Percentiles rank a stretch among this genome's conserved stretches.
Conservation (phyloP, 2,888 invertebrate species). For the Drosophila subquinaria region DNA sequence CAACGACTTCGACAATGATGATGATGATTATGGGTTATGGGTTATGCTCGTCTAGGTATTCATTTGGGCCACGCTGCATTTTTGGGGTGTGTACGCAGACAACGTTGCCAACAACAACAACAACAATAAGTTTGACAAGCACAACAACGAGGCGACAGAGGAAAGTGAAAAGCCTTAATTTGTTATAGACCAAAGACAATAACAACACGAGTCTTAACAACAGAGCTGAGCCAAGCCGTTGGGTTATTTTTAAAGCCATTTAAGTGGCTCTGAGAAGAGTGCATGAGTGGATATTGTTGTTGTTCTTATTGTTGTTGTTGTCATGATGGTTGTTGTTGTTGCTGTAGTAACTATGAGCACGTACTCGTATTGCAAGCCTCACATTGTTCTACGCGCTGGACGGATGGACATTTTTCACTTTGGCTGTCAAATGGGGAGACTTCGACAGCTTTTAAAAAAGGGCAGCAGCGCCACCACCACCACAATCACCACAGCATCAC, state of each 20-base stretch:
- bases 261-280: slow-evolving; percentile 57
- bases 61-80: slow-evolving; percentile 74
- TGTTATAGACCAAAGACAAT: slow-evolving; percentile 61
- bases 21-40: slow-evolving; percentile 78
- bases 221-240: slow-evolving; percentile 11
- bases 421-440: slow-evolving; percentile 77
- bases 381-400: slow-evolving; percentile 60
- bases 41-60: slow-evolving; percentile 73
- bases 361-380: slow-evolving; percentile 42
- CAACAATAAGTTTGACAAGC: slow-evolving; percentile 26
- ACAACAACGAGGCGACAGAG: slow-evolving; percentile 49
- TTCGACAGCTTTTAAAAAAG: slow-evolving; percentile 80
- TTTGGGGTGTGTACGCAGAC: slow-evolving; percentile 59
- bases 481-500: slow-evolving; percentile 28
- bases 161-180: slow-evolving; percentile 83
- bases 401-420: slow-evolving; percentile 75
- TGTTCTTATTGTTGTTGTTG: slow-evolving; percentile 19
- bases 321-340: slow-evolving; percentile 9
- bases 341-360: slow-evolving; percentile 48
- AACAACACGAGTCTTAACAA: slow-evolving; percentile 24
- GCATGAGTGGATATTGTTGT: slow-evolving; percentile 12
- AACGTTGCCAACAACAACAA: slow-evolving; percentile 29
- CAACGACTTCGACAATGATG: slow-evolving; percentile 27
- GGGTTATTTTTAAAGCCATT: slow-evolving; percentile 77
- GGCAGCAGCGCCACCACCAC: slow-evolving; percentile 46